A percentile compares a stretch with the other conserved stretches of the same genome.
Evolutionary conservation across 2,888 invertebrate genomes (phyloP).

Genomic region (Agriopis aurantiaria): DNA sequence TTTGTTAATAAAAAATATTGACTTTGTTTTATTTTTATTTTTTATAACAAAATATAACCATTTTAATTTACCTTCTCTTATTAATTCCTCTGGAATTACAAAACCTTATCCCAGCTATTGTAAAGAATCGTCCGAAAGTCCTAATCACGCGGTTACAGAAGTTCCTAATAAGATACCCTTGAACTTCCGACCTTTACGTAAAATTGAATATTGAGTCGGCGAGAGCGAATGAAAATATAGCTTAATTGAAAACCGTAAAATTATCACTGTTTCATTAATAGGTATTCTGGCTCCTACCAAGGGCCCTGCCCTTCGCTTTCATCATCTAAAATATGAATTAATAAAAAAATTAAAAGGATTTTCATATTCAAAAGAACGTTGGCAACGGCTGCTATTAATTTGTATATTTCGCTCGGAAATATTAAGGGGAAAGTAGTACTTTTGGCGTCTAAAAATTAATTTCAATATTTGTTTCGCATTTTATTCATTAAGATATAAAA

Average conservation of each 20-base stretch:
- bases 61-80: too few species aligned
- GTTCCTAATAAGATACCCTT: conserved; percentile 8
- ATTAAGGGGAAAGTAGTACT: conserved; percentile 1
- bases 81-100: neutral
- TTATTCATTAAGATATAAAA: neutral
- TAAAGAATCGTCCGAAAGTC: neutral
- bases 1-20: too few species aligned
- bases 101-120: neutral
- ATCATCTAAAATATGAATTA: conserved; percentile 40
- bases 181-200: conserved; percentile 11
- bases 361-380: conserved; percentile 29
- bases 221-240: conserved; percentile 34
- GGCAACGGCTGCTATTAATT: conserved; percentile 18
- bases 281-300: conserved; percentile 24
- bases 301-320: conserved; percentile 35
- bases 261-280: conserved; percentile 35
- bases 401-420: neutral
- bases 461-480: neutral
- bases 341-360: conserved; percentile 38
- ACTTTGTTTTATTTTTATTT: too few species aligned
- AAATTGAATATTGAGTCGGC: conserved; percentile 32
- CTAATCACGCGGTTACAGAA: conserved; percentile 16
- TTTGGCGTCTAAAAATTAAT: neutral
- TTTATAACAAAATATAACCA: too few species aligned
- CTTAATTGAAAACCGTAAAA: conserved; percentile 37